A percentile compares a stretch with the other conserved stretches of the same genome.
Evolutionary conservation across 2,797 vertebrate genomes (phyloP).

Genomic region (Tadarida brasiliensis): DNA sequence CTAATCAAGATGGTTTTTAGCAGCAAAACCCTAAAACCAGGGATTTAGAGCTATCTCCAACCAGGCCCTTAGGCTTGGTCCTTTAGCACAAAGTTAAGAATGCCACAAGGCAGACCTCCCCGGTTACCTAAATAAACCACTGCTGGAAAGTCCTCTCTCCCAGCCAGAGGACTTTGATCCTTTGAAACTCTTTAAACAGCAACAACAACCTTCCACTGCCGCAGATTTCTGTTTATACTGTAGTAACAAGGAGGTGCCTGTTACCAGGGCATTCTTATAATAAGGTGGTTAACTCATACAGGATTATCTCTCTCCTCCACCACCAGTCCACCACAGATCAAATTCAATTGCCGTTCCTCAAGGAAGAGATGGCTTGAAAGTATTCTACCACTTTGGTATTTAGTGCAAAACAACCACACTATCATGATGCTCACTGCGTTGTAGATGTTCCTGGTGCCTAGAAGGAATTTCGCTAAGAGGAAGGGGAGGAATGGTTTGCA

Average conservation of each 20-base stretch:
- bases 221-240: not conserved
- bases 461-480: not conserved
- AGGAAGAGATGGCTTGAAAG: not conserved
- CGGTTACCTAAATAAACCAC: too few species aligned
- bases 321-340: not conserved
- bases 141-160: not conserved
- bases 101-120: not conserved
- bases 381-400: not conserved
- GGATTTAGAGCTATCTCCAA: not conserved
- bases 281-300: not conserved
- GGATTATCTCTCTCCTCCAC: not conserved
- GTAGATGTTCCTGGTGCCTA: not conserved
- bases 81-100: not conserved
- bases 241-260: not conserved
- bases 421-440: not conserved
- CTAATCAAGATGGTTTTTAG: too few species aligned
- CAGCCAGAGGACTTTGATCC: not conserved
- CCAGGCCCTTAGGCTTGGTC: too few species aligned
- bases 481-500: not conserved
- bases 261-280: not conserved
- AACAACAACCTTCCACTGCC: not conserved
- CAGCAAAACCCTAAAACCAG: not conserved
- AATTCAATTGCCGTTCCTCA: not conserved
- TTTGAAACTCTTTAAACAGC: not conserved
- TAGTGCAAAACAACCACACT: not conserved